Evolutionary conservation across 2,888 invertebrate species (phyloP).

Genomic region (Carpatolechia fugitivella): DNA sequence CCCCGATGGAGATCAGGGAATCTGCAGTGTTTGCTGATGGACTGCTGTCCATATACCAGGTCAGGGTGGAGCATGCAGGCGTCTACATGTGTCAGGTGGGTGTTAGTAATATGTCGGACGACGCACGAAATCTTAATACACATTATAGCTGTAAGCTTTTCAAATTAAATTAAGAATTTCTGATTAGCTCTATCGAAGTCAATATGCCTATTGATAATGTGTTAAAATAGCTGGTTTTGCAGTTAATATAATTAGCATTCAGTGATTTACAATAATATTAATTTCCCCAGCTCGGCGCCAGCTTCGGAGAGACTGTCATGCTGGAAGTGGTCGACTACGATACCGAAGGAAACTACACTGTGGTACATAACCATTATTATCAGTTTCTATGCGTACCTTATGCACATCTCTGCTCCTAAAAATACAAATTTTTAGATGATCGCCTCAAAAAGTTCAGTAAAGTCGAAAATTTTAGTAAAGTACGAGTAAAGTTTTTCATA

Average conservation of each 20-base stretch:
- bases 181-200: no score
- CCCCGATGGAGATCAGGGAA: conserved; percentile 30
- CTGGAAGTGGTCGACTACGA: conserved; percentile 71
- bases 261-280: no score
- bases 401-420: no score
- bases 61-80: conserved; percentile 68
- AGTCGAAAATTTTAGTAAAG: no score
- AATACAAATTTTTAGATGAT: no score
- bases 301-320: conserved; percentile 52
- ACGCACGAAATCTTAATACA: background rate
- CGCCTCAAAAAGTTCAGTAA: no score
- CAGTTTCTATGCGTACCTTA: no score
- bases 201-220: no score
- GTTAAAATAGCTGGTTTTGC: no score
- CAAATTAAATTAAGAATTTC: no score
- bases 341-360: conserved; percentile 42
- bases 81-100: conserved; percentile 50
- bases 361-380: conserved; percentile 36
- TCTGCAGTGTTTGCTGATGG: conserved; percentile 51
- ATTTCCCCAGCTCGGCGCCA: conserved; percentile 56
- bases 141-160: background rate
- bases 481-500: no score
- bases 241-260: no score
- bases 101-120: background rate
- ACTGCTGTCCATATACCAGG: conserved; percentile 73